phyloP scores from a whole-genome alignment of 2,888 invertebrate species.

The Tipula confusa region DNA sequence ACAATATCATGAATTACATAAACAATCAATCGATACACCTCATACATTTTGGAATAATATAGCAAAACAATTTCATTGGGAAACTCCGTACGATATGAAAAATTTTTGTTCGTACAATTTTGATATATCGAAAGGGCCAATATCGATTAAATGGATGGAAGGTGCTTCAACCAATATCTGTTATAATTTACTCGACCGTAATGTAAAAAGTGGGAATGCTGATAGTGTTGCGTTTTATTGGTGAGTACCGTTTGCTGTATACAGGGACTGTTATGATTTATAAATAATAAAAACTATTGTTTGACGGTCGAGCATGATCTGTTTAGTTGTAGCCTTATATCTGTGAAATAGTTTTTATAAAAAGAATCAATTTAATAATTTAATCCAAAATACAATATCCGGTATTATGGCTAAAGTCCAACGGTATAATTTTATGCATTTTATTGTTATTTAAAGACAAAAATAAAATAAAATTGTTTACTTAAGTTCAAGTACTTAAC shows the following conservation, averaged over 20 bases:
- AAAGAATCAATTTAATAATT: not conserved
- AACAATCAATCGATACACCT: conserved; percentile 81
- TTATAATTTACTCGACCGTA: conserved; percentile 91
- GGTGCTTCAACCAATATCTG: conserved; percentile 93
- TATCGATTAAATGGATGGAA: conserved; percentile 92
- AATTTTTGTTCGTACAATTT: conserved; percentile 89
- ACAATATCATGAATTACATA: conserved; percentile 78
- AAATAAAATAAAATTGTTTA: not conserved
- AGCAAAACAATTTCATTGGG: conserved; percentile 92
- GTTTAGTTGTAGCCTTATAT: not conserved
- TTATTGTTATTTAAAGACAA: not conserved
- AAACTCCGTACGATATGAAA: conserved; percentile 66
- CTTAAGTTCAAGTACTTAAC: not conserved
- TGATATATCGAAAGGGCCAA: conserved; percentile 79
- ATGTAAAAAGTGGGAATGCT: conserved; percentile 82
- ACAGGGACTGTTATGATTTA: not conserved
- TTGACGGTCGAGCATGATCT: not conserved
- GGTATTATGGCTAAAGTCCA: not conserved
- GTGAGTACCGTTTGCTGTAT: conserved; percentile 61
- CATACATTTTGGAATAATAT: conserved; percentile 90
- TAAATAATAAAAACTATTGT: not conserved
- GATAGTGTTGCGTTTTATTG: conserved; percentile 92
- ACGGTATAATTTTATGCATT: not conserved
- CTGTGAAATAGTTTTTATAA: not conserved
- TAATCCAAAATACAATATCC: not conserved